These are phyloP conservation scores for Tolmerus cingulatus DNA, from an alignment of 2,888 invertebrate genomes.

Conservation along the genomic window DNA sequence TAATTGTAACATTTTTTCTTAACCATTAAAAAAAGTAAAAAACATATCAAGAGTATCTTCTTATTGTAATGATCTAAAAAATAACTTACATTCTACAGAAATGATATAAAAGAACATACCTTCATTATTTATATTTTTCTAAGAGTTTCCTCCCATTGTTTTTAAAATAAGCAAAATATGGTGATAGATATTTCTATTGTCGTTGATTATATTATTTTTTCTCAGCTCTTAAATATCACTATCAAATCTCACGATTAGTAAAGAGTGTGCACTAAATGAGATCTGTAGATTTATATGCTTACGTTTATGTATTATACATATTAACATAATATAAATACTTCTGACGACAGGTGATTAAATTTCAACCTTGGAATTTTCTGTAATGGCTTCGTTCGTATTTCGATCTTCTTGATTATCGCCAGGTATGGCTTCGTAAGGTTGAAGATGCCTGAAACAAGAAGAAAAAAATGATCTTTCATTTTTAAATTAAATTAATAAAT, in stretches of 20 bases:
- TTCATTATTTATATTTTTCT: too few species aligned
- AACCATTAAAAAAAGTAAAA: not conserved
- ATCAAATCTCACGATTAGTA: not conserved
- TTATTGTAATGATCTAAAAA: not conserved
- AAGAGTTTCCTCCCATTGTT: too few species aligned
- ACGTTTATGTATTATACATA: not conserved
- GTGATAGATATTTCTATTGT: not conserved
- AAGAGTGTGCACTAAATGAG: too few species aligned
- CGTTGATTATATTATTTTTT: not conserved
- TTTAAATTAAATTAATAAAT: not conserved
- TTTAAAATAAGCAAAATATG: too few species aligned
- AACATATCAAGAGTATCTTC: too few species aligned
- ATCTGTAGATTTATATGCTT: not conserved
- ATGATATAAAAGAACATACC: not conserved
- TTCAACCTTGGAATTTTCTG: not conserved
- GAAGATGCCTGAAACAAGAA: conserved; percentile 45
- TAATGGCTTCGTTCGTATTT: not conserved
- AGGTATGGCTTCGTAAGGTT: conserved; percentile 48
- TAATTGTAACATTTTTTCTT: not conserved
- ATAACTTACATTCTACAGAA: not conserved
- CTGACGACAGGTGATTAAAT: not conserved
- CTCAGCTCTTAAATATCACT: not conserved
- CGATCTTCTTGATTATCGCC: conserved; percentile 33
- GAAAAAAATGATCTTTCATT: not conserved
- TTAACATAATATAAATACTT: not conserved